phyloP scores from a whole-genome alignment of 2,888 invertebrate species.

The Hypena proboscidalis region DNA sequence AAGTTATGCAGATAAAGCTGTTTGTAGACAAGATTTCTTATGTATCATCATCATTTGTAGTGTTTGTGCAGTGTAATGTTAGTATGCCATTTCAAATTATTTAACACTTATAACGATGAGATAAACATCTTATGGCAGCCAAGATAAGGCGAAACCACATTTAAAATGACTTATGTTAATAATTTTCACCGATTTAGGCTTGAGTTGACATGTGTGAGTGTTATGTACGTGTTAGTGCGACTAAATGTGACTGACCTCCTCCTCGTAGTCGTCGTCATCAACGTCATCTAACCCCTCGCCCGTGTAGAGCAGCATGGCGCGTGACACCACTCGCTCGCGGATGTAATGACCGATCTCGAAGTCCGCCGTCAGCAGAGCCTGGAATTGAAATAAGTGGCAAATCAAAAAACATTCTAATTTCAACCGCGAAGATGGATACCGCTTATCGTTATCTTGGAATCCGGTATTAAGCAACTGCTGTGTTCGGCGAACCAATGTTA shows the following conservation, averaged over 20 bases:
- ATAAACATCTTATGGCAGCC: too few species aligned
- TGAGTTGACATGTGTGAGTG: neutral
- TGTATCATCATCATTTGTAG: neutral
- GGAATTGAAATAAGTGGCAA: constrained; percentile 6
- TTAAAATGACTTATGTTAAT: too few species aligned
- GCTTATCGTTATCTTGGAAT: too few species aligned
- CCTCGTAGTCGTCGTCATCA: constrained; percentile 90
- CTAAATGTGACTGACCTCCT: constrained; percentile 79
- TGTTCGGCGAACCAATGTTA: too few species aligned
- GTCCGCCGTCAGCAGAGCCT: constrained; percentile 94
- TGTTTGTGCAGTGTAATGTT: neutral
- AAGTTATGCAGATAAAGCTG: constrained; percentile 35
- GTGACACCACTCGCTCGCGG: constrained; percentile 98
- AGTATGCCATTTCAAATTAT: too few species aligned
- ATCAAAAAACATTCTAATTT: too few species aligned
- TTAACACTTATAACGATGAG: too few species aligned
- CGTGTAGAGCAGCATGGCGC: constrained; percentile 98
- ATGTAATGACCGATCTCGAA: constrained; percentile 99
- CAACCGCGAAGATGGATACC: too few species aligned
- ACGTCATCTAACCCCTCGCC: constrained; percentile 94
- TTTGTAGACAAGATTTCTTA: constrained; percentile 3
- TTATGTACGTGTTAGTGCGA: neutral
- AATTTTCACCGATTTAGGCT: neutral
- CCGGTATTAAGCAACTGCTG: too few species aligned
- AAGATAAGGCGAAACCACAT: too few species aligned